phyloP scores from a whole-genome alignment of 2,888 invertebrate species.

The Eumerus sabulonum region DNA sequence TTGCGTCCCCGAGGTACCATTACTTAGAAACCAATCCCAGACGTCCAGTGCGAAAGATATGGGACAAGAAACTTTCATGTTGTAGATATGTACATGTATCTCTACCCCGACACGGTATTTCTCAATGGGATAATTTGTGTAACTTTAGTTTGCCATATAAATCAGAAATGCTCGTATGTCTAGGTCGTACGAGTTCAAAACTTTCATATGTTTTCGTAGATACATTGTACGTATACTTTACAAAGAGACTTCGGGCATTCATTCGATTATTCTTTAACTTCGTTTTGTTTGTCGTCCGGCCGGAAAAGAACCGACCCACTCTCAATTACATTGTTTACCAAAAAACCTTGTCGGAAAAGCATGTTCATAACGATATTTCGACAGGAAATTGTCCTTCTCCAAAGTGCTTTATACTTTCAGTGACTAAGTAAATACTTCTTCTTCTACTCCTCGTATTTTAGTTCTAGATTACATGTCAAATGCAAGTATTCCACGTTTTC shows the following conservation, averaged over 20 bases:
- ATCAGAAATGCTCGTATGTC: conserved; percentile 33
- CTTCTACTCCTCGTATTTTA: conserved; percentile 9
- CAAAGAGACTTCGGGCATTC: conserved; percentile 28
- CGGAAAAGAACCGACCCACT: conserved; percentile 33
- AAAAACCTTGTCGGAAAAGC: conserved; percentile 52
- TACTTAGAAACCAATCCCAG: conserved; percentile 62
- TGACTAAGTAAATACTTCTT: conserved; percentile 46
- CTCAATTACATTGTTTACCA: conserved; percentile 47
- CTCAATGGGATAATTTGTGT: conserved; percentile 63
- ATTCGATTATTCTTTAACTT: conserved; percentile 60
- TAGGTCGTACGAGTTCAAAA: conserved; percentile 29
- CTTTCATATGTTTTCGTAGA: conserved; percentile 7
- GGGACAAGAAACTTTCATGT: conserved; percentile 51
- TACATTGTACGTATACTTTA: neutral
- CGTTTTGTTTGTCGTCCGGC: conserved; percentile 50
- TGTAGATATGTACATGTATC: conserved; percentile 27
- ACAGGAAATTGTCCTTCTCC: conserved; percentile 63
- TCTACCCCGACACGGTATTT: conserved; percentile 27
- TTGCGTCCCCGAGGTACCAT: conserved; percentile 62
- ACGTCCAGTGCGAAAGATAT: conserved; percentile 60
- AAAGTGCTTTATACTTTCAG: conserved; percentile 38
- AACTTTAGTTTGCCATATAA: conserved; percentile 49
- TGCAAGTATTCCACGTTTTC: conserved; percentile 31
- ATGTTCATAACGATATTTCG: conserved; percentile 63
- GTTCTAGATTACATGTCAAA: conserved; percentile 49